Evolutionary conservation across 2,113 vertebrate species (phyloP), one percentile per base, ranked within the genome.

Genomic region (Pachyramphus minor): DNA sequence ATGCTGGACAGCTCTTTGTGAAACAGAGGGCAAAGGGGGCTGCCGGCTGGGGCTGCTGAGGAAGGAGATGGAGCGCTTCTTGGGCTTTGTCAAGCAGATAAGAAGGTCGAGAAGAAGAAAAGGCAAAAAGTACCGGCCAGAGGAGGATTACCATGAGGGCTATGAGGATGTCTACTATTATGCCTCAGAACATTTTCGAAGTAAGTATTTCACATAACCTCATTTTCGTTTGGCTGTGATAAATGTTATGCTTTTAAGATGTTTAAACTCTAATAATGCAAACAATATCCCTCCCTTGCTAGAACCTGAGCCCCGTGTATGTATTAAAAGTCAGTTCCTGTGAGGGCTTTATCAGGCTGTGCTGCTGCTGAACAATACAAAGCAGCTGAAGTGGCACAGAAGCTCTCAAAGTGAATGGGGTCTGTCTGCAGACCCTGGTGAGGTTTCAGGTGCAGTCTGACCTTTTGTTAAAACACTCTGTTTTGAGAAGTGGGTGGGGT

Each of bases 101-200:
- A 97, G 98, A 91, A 98, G 98, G 89, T 99, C 99, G 1, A 98
- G 99, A 96, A 98, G 99, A 96, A 99, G 99, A 97, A 98, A 99
- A 96, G 99, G 99, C 77, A 99, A 99, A 98, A 99, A 99, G 98
- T 99, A 99, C 97, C 98, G 99, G 33, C 99, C 99, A 1, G 99
- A 99, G 97, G 99, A 99, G 98, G 99, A 99, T 97, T 99, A 99
- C 98, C 99, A 99, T 31, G 99, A 99, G 97, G 99, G 99, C 69
- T 99, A 99, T 14, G 99, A 99, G 98, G 99, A 99, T 94, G 99
- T 99, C 94, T 99, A 99, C 98, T 99, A 99, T 97, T 99, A 99
- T 59, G 98, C 98, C 88, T 99, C 99, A 12, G 99, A 99, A 95
- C 98, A 99, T 98, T 98, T 98, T 97, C 98, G 98, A 97, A 98